These are phyloP conservation scores for Hyphantria cunea DNA, from an alignment of 1,140 invertebrate genomes.

Conservation along the genomic window DNA sequence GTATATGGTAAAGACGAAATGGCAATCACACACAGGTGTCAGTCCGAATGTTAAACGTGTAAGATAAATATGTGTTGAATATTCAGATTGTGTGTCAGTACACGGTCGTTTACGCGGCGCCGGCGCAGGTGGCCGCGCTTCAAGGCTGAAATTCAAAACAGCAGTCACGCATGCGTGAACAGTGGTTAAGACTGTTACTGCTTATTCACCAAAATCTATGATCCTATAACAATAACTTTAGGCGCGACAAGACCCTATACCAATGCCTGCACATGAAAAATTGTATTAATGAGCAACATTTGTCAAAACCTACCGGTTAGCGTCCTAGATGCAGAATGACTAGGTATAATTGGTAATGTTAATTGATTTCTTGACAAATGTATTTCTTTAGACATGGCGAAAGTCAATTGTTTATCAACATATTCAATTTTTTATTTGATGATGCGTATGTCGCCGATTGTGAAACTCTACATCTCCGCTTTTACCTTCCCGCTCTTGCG, in stretches of 20 bases:
- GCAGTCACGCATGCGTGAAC: constrained; percentile 76
- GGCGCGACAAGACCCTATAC: not conserved
- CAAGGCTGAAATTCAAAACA: constrained; percentile 82
- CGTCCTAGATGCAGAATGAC: too few species aligned
- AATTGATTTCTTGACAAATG: too few species aligned
- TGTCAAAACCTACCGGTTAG: too few species aligned
- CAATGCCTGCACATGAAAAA: not conserved
- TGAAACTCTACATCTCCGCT: constrained; percentile 78
- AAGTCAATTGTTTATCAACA: too few species aligned
- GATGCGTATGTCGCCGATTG: constrained; percentile 61
- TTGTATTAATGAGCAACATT: too few species aligned
- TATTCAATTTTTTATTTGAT: constrained; percentile 12
- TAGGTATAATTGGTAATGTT: too few species aligned
- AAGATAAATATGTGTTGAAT: constrained; percentile 76
- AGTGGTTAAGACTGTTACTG: constrained; percentile 66
- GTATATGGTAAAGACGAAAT: constrained; percentile 49
- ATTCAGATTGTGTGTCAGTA: constrained; percentile 80
- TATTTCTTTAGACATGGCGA: too few species aligned
- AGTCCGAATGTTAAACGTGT: constrained; percentile 69
- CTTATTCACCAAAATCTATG: constrained; percentile 51
- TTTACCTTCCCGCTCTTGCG: constrained; percentile 78
- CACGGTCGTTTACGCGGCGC: constrained; percentile 78
- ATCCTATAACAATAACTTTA: constrained; percentile 21
- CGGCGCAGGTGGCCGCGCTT: constrained; percentile 78
- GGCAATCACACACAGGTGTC: constrained; percentile 69